Percentiles rank a stretch among this genome's conserved stretches.
Evolutionary conservation across 2,888 invertebrate genomes (phyloP).

Genomic region (Amaurobius ferox): DNA sequence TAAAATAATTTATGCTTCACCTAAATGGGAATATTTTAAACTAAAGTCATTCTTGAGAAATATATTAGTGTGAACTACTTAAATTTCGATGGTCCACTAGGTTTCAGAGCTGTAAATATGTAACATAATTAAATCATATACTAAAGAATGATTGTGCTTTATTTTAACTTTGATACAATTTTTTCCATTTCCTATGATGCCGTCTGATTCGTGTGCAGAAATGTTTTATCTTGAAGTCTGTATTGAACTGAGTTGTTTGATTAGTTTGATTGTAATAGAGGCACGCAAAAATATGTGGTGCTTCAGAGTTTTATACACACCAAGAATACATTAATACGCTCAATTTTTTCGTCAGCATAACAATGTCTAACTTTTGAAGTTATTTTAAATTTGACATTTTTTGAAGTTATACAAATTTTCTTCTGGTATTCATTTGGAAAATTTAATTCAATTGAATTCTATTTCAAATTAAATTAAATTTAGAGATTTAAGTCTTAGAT

Average conservation of each 20-base stretch:
- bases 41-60: too few species aligned
- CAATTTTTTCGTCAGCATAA: neutral
- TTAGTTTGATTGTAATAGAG: neutral
- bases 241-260: neutral
- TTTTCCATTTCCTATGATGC: constrained; percentile 12
- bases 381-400: too few species aligned
- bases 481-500: too few species aligned
- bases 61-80: too few species aligned
- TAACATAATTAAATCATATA: neutral
- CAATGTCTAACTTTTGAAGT: too few species aligned
- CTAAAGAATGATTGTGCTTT: neutral
- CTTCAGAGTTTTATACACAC: neutral
- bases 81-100: too few species aligned
- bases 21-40: too few species aligned
- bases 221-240: neutral
- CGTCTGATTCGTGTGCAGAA: neutral
- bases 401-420: too few species aligned
- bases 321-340: neutral
- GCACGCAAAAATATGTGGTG: neutral
- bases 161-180: neutral
- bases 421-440: too few species aligned
- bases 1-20: too few species aligned
- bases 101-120: constrained; percentile 2
- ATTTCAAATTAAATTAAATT: too few species aligned
- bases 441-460: too few species aligned